Conservation (phyloP, 2,797 vertebrate genomes). For the Falco rusticolus region DNA sequence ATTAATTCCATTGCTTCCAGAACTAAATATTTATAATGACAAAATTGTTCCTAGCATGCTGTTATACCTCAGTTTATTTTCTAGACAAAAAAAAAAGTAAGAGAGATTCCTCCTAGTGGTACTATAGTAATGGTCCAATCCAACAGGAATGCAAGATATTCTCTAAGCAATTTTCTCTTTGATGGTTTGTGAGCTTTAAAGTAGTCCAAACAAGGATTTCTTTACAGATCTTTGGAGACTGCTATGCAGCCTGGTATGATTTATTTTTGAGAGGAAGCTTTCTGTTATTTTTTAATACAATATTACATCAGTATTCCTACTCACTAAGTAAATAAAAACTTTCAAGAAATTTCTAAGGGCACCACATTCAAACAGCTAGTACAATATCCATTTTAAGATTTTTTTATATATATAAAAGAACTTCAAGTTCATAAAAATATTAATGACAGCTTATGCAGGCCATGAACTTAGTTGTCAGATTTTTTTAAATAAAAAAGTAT, state of each 20-base stretch:
- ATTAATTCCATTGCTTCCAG: background rate
- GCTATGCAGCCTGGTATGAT: background rate
- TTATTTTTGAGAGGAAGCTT: background rate
- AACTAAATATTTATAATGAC: background rate
- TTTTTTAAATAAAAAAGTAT: background rate
- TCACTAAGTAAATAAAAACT: background rate
- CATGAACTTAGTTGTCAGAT: background rate
- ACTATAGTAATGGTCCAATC: background rate
- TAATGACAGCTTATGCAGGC: background rate
- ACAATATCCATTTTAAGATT: background rate
- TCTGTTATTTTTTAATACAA: background rate
- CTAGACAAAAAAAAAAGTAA: background rate
- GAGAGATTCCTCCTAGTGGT: background rate
- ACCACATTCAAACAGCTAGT: background rate
- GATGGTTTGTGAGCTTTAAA: background rate
- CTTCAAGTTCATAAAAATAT: background rate
- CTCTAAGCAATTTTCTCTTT: background rate
- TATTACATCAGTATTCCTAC: background rate
- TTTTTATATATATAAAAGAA: background rate
- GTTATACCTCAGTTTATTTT: background rate
- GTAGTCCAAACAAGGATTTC: background rate
- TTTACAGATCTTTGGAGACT: background rate
- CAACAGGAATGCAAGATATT: background rate
- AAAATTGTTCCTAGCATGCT: background rate
- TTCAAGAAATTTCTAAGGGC: background rate